Evolutionary conservation across 92 coral and sea anemone genomes (phyloP), one percentile per base, ranked within the genome.

Genomic region (Phenganax stokvisi): DNA sequence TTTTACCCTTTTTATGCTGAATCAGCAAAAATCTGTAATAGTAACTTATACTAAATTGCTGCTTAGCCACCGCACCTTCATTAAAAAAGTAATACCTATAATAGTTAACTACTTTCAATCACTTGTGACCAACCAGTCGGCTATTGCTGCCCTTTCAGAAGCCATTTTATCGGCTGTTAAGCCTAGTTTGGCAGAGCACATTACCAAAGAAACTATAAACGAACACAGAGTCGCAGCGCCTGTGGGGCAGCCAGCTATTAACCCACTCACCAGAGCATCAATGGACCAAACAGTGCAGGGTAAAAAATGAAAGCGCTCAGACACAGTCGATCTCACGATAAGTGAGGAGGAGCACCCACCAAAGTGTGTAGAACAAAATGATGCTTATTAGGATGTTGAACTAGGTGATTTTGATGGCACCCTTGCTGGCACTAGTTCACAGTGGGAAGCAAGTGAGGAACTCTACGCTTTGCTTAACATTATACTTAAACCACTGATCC

Each of bases 391-490:
- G 74, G 74, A 31, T 16, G 57, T 15, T 4, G 66, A 44, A 16
- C 77, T 81, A 30, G 73, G 56, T 76, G 76, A 85, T 53, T 60
- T 56, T 54, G 89, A 86, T 12, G 66, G 76, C n/a, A 69, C 25
- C 25, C 25, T 20, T 20, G 25, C 25, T 20, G 25, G 25, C 25
- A 20, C 25, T 20, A 81, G 63, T 72, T 75, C 86, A 65, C 86
- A 80, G 37, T 86, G 89, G 89, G 77, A 86, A 70, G 83, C 89
- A 6, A 81, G 86, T 57, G 86, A 86, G 57, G 89, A 82, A 71
- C 84, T 83, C 57, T 47, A 83, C 6, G 84, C 86, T 20, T 71
- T 86, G 76, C 85, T 86, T 20, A 77, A 76, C 11, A 59, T 76
- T 63, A 53, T 86, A 29, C n/a, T 25, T 63, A 86, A 82, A 30